Base-by-base conservation (phyloP, 2,888 invertebrate genomes). In the Folsomia manolachei region DNA sequence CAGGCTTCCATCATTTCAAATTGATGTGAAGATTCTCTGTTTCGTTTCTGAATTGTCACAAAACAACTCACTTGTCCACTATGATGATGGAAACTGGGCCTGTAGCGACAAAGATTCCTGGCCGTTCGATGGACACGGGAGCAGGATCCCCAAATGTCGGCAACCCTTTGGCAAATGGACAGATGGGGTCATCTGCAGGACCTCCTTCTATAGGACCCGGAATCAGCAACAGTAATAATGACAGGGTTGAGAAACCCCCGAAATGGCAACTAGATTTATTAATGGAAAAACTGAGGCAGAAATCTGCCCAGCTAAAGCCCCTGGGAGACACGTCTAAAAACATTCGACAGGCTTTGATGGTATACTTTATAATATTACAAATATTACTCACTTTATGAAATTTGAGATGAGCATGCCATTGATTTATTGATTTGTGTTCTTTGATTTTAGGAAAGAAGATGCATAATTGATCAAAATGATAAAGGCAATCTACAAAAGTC, bases 221-320 rank as follows among this genome's bases (percentile, higher is more conserved):
- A n/a, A n/a, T n/a, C n/a, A 14, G 9, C 27, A 27, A 18, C 11
- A 26, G n/a, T 27, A 64, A 4, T 27, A 9, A 19, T 27, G n/a
- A 4, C 62, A 21, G 24, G 64, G 52, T 51, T 1, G 67, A 56
- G 19, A 53, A 67, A 24, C 56, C 78, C n/a, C 79, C 78, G 25
- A 63, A 71, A 18, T 80, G 80, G 80, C 75, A 79, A 66, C 60
- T 80, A 56, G 79, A 94, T 84, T 88, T 93, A 74, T 86, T 95
- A 75, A 95, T 97, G 95, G 95, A 96, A 83, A 93, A 93, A 83
- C 86, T 97, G 69, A 89, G 95, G 72, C 91, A 92, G 61, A 94
- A 94, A 86, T 88, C 91, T 75, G 88, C 89, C 68, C 92, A 93
- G 79, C 90, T 89, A 81, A 93, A 93, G 85, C 89, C 91, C 75